Percentiles rank a stretch among this genome's conserved stretches.
Evolutionary conservation across 2,797 vertebrate species (phyloP).

Genomic region (Malurus splendens): DNA sequence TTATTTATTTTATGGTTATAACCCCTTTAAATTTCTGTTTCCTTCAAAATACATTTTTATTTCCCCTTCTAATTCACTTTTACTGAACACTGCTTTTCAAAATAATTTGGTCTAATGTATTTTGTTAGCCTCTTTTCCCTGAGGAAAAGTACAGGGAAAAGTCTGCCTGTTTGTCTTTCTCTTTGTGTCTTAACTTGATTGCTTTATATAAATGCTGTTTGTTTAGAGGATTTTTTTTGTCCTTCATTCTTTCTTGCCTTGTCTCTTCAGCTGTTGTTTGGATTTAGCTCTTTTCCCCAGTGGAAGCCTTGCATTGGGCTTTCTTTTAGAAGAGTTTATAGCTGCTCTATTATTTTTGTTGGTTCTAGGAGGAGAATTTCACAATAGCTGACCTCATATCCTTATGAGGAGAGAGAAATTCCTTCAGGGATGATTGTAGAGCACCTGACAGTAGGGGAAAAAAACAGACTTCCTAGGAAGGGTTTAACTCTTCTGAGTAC

Average conservation of each 20-base stretch:
- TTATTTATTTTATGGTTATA: neutral
- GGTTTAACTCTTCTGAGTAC: neutral
- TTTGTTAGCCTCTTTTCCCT: neutral
- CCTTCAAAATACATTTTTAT: neutral
- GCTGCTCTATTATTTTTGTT: constrained; percentile 10
- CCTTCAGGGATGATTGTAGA: constrained; percentile 7
- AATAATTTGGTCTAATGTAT: neutral
- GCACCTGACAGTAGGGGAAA: constrained; percentile 3
- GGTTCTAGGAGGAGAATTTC: neutral
- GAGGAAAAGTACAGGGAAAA: neutral
- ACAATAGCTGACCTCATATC: constrained; percentile 38
- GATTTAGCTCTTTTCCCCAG: neutral
- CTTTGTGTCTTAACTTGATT: neutral
- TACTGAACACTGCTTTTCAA: neutral
- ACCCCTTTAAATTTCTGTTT: neutral
- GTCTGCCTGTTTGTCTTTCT: neutral
- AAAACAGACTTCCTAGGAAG: neutral
- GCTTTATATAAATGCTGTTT: neutral
- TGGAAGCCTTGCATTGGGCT: neutral
- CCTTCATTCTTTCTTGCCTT: neutral
- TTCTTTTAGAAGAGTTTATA: neutral
- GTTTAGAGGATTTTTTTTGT: neutral
- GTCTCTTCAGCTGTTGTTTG: constrained; percentile 17
- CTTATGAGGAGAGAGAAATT: constrained; percentile 11
- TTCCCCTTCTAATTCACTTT: neutral